A percentile compares a stretch with the other conserved stretches of the same genome.
These are phyloP conservation scores for Himalopsyche kuldschensis DNA, from an alignment of 2,888 invertebrate genomes.

Conservation along the genomic window DNA sequence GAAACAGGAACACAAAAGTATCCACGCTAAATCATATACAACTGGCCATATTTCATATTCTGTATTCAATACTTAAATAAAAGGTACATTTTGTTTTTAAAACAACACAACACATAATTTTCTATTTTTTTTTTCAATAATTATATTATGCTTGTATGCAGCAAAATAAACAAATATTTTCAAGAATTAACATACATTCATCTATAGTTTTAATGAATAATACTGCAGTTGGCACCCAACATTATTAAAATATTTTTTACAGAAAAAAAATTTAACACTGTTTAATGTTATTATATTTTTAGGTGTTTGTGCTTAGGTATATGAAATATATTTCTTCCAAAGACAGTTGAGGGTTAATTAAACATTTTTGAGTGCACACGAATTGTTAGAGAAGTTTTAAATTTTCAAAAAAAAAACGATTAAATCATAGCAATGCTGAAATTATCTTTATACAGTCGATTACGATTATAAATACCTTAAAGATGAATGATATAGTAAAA, in stretches of 20 bases:
- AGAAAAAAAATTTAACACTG: slow-evolving; percentile 14
- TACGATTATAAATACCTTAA: background rate
- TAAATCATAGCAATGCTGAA: background rate
- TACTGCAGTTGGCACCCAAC: slow-evolving; percentile 40
- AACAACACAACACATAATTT: slow-evolving; percentile 7
- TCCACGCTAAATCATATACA: background rate
- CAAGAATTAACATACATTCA: slow-evolving; percentile 8
- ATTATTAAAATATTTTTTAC: slow-evolving; percentile 33
- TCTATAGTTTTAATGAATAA: slow-evolving; percentile 29
- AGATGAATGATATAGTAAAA: background rate
- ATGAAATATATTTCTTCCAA: background rate
- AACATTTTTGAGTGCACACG: background rate
- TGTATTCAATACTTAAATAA: slow-evolving; percentile 4
- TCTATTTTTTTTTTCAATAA: slow-evolving; percentile 12
- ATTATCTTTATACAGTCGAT: background rate
- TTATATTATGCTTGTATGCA: slow-evolving; percentile 12
- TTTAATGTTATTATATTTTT: background rate
- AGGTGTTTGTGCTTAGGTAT: background rate
- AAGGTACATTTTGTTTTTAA: slow-evolving; percentile 5
- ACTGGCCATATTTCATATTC: slow-evolving; percentile 6
- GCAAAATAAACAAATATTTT: slow-evolving; percentile 13
- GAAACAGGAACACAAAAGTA: slow-evolving; percentile 6
- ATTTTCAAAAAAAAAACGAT: background rate
- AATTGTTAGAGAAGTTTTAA: background rate
- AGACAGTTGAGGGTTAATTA: background rate